phyloP scores from a whole-genome alignment of 2,888 invertebrate species.

The Aleiodes testaceus region DNA sequence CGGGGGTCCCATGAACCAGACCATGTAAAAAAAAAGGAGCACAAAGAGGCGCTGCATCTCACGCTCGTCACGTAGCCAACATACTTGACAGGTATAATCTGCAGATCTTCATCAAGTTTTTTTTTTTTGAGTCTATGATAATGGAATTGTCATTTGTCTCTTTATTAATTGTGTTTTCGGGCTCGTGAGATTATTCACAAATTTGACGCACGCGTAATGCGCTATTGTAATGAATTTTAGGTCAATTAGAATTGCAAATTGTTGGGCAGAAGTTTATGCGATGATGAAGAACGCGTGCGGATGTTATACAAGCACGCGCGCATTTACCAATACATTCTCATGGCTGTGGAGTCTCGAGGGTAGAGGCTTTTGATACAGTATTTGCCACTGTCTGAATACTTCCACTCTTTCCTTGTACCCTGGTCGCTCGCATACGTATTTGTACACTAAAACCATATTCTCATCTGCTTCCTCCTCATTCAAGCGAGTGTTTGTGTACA shows the following conservation, averaged over 20 bases:
- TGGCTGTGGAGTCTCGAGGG: neutral
- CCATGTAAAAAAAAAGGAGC: too few species aligned
- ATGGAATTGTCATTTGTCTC: too few species aligned
- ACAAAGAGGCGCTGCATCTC: too few species aligned
- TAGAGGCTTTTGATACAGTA: conserved; percentile 5
- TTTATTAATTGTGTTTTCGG: too few species aligned
- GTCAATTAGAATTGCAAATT: conserved; percentile 39
- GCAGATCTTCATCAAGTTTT: too few species aligned
- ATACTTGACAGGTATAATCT: too few species aligned
- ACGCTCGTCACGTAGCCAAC: too few species aligned
- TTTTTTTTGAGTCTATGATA: too few species aligned
- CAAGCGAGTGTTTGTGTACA: neutral
- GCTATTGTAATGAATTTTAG: conserved; percentile 37
- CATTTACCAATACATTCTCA: neutral
- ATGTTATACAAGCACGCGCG: conserved; percentile 27
- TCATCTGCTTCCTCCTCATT: conserved; percentile 4
- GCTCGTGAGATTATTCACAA: neutral
- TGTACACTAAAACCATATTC: conserved; percentile 4
- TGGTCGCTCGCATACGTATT: neutral
- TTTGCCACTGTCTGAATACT: conserved; percentile 9
- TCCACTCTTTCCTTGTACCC: neutral
- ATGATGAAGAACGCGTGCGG: conserved; percentile 19
- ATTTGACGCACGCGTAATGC: conserved; percentile 5
- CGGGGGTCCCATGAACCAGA: too few species aligned
- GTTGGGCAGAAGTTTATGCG: conserved; percentile 29